Evolutionary conservation across 2,888 invertebrate genomes (phyloP).

Genomic region (Sclerodermus sp.): DNA sequence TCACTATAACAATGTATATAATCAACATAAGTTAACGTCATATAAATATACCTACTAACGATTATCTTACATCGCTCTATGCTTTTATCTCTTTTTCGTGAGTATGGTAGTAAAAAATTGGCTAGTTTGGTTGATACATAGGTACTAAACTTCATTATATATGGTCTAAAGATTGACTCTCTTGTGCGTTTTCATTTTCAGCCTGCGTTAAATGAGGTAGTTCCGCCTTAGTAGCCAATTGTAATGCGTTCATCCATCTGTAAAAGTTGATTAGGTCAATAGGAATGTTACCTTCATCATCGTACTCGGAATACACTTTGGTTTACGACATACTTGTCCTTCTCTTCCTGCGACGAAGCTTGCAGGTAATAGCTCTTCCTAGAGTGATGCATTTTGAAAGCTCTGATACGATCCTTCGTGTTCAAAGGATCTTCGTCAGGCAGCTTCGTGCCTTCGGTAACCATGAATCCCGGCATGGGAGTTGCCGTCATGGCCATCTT

Average conservation of each 20-base stretch:
- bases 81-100: constrained; percentile 4
- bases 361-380: constrained; percentile 61
- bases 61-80: constrained; percentile 37
- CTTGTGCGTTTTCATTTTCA: constrained; percentile 33
- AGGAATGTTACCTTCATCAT: background rate
- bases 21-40: constrained; percentile 48
- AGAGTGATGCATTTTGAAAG: constrained; percentile 59
- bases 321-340: constrained; percentile 58
- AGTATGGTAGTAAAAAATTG: constrained; percentile 40
- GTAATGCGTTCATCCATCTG: constrained; percentile 60
- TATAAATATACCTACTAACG: constrained; percentile 42
- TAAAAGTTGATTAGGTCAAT: background rate
- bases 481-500: constrained; percentile 62
- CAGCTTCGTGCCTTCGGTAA: constrained; percentile 51
- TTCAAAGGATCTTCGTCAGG: constrained; percentile 50
- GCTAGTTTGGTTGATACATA: constrained; percentile 42
- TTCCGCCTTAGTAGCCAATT: constrained; percentile 60
- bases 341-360: constrained; percentile 57
- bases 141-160: constrained; percentile 28
- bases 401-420: constrained; percentile 53
- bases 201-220: constrained; percentile 46
- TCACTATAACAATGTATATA: constrained; percentile 27
- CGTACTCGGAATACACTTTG: too few relatives aligned
- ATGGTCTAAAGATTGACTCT: constrained; percentile 36
- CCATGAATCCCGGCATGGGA: constrained; percentile 64